Evolutionary conservation across 2,888 invertebrate species (phyloP), one percentile per base, ranked within the genome.

Genomic region (Eupithecia subumbrata): DNA sequence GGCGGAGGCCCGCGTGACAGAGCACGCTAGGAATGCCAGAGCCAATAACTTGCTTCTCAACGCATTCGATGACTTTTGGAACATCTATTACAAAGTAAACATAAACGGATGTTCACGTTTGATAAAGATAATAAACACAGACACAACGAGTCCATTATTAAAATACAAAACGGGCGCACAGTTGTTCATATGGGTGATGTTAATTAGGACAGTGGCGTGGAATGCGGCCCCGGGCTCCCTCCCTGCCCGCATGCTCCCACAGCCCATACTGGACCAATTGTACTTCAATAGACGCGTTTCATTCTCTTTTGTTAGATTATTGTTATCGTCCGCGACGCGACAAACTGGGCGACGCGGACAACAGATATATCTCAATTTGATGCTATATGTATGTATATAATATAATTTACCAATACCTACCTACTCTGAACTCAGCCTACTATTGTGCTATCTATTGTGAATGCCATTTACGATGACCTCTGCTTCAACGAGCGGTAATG

Each of bases 1-100:
- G 74, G 86, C 87, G 82, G 86, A 81, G 79, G 85, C 76, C 18
- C 72, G 82, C 81, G 82, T 83, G 78, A 78, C 78, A 82, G 80
- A 76, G 75, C 73, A 70, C 80, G 81, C 83, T 82, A 82, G 76
- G 77, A 81, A 84, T 84, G 83, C 82, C 81, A 78, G 74, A 63
- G 75, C 72, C 74, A 78, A 71, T 40, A 74, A 73, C 73, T 74
- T 72, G 11, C 25, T 67, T 37, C 22, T 48, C 5, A 43, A 40
- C n/a, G 37, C 30, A 30, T 67, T 67, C 22, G 67, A 67, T 67
- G n/a, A 40, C 67, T n/a, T 40, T 43, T 43, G 37, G 66, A 66
- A 18, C 69, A 72, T 75, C 68, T 72, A 45, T 63, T 75, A 22
- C 68, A 76, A 70, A 72, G 76, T 76, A 74, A 77, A 75, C 68